These are phyloP conservation scores for Sphinx pinastri DNA, from an alignment of 2,888 invertebrate species.

Conservation along the genomic window DNA sequence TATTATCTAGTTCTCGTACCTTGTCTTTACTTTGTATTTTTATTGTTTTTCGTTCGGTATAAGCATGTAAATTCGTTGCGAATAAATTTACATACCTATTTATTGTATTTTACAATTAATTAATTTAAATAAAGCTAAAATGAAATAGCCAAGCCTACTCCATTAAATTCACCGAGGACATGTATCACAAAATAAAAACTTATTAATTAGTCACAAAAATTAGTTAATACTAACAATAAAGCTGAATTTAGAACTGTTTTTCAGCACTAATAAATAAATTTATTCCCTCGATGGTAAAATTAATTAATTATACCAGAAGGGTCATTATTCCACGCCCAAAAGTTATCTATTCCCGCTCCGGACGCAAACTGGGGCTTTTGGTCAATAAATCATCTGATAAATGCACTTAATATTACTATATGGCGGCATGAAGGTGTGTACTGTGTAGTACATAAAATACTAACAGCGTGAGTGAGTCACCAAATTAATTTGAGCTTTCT, in stretches of 20 bases:
- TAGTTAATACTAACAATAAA: too few species aligned
- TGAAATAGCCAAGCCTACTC: too few species aligned
- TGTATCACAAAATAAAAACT: too few species aligned
- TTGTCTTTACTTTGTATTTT: too few species aligned
- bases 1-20: too few species aligned
- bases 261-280: neutral
- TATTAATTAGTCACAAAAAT: too few species aligned
- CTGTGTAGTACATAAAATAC: neutral
- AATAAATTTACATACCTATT: too few species aligned
- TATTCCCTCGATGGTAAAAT: neutral
- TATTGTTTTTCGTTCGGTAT: too few species aligned
- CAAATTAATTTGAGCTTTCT: neutral
- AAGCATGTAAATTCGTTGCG: too few species aligned
- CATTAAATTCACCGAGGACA: too few species aligned
- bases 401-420: neutral
- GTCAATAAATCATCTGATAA: neutral
- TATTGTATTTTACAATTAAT: too few species aligned
- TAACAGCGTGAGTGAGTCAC: neutral
- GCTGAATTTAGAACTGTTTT: neutral
- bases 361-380: neutral
- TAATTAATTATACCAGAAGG: neutral
- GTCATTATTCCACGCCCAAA: conserved; percentile 9
- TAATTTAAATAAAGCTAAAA: too few species aligned
- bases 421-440: neutral
- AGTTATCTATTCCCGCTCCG: neutral